Base-by-base conservation (phyloP, 2,113 vertebrate species). In the Cyphomyrus plagiostoma region DNA sequence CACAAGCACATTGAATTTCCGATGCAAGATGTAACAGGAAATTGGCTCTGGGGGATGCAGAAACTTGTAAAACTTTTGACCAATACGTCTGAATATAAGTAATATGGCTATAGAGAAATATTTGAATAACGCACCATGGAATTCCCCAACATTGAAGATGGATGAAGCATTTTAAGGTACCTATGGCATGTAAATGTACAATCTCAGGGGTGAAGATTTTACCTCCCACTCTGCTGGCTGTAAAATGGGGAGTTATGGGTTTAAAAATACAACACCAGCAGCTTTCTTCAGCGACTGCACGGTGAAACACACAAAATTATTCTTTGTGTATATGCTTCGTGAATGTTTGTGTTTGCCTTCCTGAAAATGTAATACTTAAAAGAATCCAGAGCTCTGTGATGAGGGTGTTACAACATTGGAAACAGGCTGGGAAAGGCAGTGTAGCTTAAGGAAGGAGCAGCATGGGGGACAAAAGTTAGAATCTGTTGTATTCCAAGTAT, bases 401-500 rank as follows among this genome's bases (percentile, higher is more conserved):
- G 56, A 30, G 62, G 48, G 53, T 56, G 19, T 21, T 56, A 56
- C 5, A 56, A 56, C 53, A 56, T 6, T 56, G 19, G 52, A 46
- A 39, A n/a, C 35, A 48, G 26, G 6, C 70, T 45, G n/a, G 46
- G 46, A 30, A 83, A 90, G 90, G 89, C 80, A 89, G 90, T 50
- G 91, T 93, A 93, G 92, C 93, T 91, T 92, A 92, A 92, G 92
- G 92, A 93, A 94, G 92, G 2, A 89, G 15, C 6, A 23, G 2
- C 84, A 49, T 49, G 19, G 15, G 30, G 89, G 87, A 52, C 48
- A 48, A 90, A 88, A 84, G 89, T 58, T 66, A 30, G 88, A 87
- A 91, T 89, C 88, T 88, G 86, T 83, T 89, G 88, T 91, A 86
- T 90, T 84, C 90, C 94, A 91, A 94, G 92, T 93, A 90, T 93